Evolutionary conservation across 2,888 invertebrate species (phyloP).

Genomic region (Lissocephala sabroskyi): DNA sequence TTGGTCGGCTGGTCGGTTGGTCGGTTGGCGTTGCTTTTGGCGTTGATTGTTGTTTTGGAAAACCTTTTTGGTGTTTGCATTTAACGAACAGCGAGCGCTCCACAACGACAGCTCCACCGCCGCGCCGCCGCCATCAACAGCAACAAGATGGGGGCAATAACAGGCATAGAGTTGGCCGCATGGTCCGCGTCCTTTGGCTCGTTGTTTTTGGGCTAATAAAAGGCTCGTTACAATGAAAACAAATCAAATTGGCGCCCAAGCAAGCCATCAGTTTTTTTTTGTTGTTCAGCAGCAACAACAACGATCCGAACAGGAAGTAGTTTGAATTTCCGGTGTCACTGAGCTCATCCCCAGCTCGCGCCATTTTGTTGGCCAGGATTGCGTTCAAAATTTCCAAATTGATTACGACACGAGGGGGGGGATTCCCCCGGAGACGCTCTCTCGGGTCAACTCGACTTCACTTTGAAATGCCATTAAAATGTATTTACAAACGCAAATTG

Average conservation of each 20-base stretch:
- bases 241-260: constrained; percentile 56
- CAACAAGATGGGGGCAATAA: constrained; percentile 41
- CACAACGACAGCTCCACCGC: too few species aligned
- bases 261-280: constrained; percentile 39
- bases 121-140: constrained; percentile 30
- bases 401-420: constrained; percentile 51
- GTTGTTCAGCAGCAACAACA: constrained; percentile 21
- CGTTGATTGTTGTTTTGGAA: constrained; percentile 34
- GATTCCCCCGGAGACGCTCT: not conserved
- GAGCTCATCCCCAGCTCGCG: constrained; percentile 5
- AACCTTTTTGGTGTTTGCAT: constrained; percentile 59
- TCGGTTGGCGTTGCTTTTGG: constrained; percentile 25
- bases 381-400: constrained; percentile 51
- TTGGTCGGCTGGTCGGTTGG: constrained; percentile 19
- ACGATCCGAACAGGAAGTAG: constrained; percentile 67
- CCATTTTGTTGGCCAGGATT: not conserved
- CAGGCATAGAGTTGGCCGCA: not conserved
- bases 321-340: constrained; percentile 65
- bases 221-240: constrained; percentile 62
- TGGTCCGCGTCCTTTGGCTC: constrained; percentile 21
- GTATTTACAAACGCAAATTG: constrained; percentile 66
- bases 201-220: constrained; percentile 48
- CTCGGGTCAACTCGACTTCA: constrained; percentile 29
- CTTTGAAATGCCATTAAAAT: constrained; percentile 65
- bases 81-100: constrained; percentile 64